phyloP scores from a whole-genome alignment of 2,113 vertebrate species.

The Takifugu flavidus region DNA sequence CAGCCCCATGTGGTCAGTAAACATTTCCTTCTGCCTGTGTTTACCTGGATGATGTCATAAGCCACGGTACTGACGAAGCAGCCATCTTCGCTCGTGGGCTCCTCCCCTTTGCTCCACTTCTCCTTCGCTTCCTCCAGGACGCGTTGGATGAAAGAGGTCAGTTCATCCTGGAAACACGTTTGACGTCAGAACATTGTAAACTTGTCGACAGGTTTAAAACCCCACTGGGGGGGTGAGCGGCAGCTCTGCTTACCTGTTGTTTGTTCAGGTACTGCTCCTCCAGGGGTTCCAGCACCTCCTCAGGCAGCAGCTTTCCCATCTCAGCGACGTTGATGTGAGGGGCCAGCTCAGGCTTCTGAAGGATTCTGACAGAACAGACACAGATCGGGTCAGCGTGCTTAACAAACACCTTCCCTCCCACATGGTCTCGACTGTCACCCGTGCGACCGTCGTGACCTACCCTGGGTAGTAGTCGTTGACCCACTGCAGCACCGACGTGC shows the following conservation, averaged over 20 bases:
- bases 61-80: constrained; percentile 78
- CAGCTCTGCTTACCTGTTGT: constrained; percentile 71
- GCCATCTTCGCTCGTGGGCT: constrained; percentile 70
- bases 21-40: too few relatives aligned
- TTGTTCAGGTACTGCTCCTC: constrained; percentile 76
- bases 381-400: background rate
- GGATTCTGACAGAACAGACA: constrained; percentile 67
- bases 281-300: constrained; percentile 60
- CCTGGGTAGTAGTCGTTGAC: constrained; percentile 77
- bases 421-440: too few relatives aligned
- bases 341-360: constrained; percentile 67
- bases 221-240: background rate
- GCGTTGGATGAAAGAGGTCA: constrained; percentile 54
- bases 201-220: too few relatives aligned
- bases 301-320: constrained; percentile 79
- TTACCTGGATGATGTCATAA: constrained; percentile 86
- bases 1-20: too few relatives aligned
- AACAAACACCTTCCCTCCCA: too few relatives aligned
- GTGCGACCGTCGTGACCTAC: constrained; percentile 41
- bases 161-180: constrained; percentile 29
- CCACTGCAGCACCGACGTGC: constrained; percentile 79
- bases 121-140: constrained; percentile 72
- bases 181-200: too few relatives aligned
- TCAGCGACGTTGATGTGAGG: constrained; percentile 61
- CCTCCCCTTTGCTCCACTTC: constrained; percentile 70